phyloP scores from a whole-genome alignment of 2,113 vertebrate species.

The Xenopus laevis region DNA sequence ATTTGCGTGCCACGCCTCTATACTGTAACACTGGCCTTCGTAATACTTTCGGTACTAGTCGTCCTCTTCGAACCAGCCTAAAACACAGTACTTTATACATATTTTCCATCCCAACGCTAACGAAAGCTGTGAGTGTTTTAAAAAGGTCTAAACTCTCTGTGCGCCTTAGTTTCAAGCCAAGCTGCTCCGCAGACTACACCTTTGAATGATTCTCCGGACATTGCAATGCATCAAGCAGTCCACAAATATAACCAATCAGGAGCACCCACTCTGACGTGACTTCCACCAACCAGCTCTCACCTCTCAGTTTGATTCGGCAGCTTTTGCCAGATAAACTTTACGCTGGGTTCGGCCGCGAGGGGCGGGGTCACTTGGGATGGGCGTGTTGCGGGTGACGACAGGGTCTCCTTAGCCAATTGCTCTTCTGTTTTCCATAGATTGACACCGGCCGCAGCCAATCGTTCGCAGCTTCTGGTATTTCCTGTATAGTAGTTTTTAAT shows the following conservation, averaged over 20 bases:
- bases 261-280: constrained; percentile 7
- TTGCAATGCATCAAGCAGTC: neutral
- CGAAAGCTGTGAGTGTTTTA: no score
- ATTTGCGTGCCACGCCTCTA: no score
- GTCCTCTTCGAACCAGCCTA: no score
- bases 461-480: constrained; percentile 50
- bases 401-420: neutral
- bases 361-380: constrained; percentile 20
- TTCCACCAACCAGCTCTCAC: constrained; percentile 11
- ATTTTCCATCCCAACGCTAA: no score
- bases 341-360: constrained; percentile 24
- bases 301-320: constrained; percentile 33
- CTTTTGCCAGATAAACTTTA: constrained; percentile 40
- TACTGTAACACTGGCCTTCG: no score
- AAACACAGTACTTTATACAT: no score
- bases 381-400: neutral
- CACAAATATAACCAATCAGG: constrained; percentile 6
- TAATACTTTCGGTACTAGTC: no score
- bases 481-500: constrained; percentile 49
- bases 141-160: no score
- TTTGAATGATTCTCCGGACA: no score
- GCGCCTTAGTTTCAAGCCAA: no score
- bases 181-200: no score
- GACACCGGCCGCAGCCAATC: constrained; percentile 53
- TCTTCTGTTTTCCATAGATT: constrained; percentile 23